Conservation (phyloP, 2,113 vertebrate species). For the Cnemophilus loriae region DNA sequence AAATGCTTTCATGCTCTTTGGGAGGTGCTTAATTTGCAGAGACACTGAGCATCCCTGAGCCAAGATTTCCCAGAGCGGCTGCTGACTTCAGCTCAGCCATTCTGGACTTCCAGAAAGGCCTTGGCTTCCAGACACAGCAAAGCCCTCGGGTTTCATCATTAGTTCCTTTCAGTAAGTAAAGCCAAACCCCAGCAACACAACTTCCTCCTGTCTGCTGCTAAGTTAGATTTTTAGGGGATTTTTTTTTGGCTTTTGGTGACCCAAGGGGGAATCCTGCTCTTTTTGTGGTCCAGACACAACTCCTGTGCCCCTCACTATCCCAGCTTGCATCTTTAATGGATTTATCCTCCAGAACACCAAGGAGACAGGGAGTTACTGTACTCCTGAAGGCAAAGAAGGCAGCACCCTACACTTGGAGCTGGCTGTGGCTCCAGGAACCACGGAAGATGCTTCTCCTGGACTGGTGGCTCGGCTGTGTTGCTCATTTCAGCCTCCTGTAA, state of each 20-base stretch:
- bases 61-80: background rate
- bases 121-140: background rate
- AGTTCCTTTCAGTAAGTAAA: background rate
- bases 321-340: background rate
- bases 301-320: too few species aligned
- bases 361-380: background rate
- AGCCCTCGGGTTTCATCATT: background rate
- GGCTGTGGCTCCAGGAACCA: background rate
- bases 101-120: background rate
- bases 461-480: background rate
- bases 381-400: background rate
- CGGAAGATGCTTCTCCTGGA: background rate
- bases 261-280: background rate
- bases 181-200: background rate
- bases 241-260: background rate
- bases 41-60: background rate
- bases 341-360: background rate
- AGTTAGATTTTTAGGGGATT: background rate
- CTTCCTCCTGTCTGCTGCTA: background rate
- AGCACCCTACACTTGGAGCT: background rate
- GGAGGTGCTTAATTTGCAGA: background rate
- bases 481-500: background rate
- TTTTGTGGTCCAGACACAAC: background rate
- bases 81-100: background rate
- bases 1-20: background rate